Percentiles rank a stretch among this genome's conserved stretches.
phyloP scores from a whole-genome alignment of 2,113 vertebrate species.

The Turnix velox region DNA sequence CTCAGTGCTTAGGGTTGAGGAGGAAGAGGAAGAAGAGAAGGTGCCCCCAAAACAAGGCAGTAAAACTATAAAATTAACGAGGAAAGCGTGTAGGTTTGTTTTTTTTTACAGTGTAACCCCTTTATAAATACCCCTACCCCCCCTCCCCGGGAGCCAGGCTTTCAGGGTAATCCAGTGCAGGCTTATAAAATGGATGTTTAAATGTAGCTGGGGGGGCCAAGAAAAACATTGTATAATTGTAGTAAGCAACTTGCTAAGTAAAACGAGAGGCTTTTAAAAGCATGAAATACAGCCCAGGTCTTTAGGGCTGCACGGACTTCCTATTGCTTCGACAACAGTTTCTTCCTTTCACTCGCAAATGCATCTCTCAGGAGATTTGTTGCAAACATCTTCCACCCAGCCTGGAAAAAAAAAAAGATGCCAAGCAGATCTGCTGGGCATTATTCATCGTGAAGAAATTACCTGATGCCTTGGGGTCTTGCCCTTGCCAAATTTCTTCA shows the following conservation, averaged over 20 bases:
- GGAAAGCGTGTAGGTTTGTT: constrained; percentile 66
- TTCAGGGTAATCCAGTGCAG: constrained; percentile 66
- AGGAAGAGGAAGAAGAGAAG: constrained; percentile 60
- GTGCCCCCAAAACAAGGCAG: constrained; percentile 70
- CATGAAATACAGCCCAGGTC: constrained; percentile 63
- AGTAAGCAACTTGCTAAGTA: constrained; percentile 73
- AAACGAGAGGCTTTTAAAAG: constrained; percentile 78
- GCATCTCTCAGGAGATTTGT: constrained; percentile 66
- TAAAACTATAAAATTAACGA: constrained; percentile 78
- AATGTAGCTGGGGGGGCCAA: constrained; percentile 76
- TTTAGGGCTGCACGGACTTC: constrained; percentile 58
- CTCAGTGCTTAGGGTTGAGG: background rate
- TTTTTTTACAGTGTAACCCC: constrained; percentile 50
- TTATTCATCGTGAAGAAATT: background rate
- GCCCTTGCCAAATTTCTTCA: fast-evolving
- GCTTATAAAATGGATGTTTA: constrained; percentile 76
- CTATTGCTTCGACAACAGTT: constrained; percentile 63
- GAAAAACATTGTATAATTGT: constrained; percentile 78
- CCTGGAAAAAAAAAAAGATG: constrained; percentile 59
- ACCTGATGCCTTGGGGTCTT: fast-evolving
- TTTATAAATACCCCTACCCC: no score
- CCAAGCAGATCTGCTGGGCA: background rate
- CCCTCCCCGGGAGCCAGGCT: constrained; percentile 59
- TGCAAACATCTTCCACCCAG: constrained; percentile 17
- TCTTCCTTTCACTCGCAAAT: constrained; percentile 66